Conservation (phyloP, 2,888 invertebrate genomes). For the Chymomyza fuscimana region DNA sequence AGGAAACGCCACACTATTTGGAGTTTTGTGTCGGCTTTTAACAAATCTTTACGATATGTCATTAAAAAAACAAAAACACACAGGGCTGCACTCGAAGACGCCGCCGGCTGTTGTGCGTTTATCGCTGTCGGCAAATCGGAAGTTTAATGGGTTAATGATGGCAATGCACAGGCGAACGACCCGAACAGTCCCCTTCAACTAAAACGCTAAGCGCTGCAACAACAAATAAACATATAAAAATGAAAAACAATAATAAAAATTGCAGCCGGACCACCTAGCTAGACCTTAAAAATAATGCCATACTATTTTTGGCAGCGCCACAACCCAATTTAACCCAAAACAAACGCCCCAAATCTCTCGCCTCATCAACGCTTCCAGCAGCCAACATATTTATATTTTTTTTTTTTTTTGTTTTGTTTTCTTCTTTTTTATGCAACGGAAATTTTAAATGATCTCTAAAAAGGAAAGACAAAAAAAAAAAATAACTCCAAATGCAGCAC, state of each 20-base stretch:
- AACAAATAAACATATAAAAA: slow-evolving; percentile 73
- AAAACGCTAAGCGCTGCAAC: slow-evolving; percentile 11
- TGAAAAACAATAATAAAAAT: slow-evolving; percentile 64
- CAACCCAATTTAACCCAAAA: not conserved
- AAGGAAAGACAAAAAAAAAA: slow-evolving; percentile 32
- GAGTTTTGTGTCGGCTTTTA: slow-evolving; percentile 57
- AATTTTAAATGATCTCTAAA: slow-evolving; percentile 44
- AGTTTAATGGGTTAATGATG: slow-evolving; percentile 75
- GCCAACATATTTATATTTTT: slow-evolving; percentile 15
- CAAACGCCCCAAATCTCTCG: not conserved
- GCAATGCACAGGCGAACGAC: slow-evolving; percentile 14
- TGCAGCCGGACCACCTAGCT: slow-evolving; percentile 71
- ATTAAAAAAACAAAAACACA: slow-evolving; percentile 54
- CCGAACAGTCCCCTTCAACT: not conserved
- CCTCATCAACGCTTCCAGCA: slow-evolving; percentile 11
- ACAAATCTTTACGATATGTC: slow-evolving; percentile 75
- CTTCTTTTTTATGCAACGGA: slow-evolving; percentile 34
- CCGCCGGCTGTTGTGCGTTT: slow-evolving; percentile 52
- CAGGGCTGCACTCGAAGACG: slow-evolving; percentile 13
- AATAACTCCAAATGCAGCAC: slow-evolving; percentile 9
- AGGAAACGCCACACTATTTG: slow-evolving; percentile 64
- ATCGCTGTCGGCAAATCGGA: slow-evolving; percentile 74
- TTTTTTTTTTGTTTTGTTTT: slow-evolving; percentile 2
- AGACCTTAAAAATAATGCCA: slow-evolving; percentile 17
- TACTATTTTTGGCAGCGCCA: slow-evolving; percentile 10